phyloP scores from a whole-genome alignment of 37 sponge, comb jelly and placozoan genomes.

The Tethya wilhelma region DNA sequence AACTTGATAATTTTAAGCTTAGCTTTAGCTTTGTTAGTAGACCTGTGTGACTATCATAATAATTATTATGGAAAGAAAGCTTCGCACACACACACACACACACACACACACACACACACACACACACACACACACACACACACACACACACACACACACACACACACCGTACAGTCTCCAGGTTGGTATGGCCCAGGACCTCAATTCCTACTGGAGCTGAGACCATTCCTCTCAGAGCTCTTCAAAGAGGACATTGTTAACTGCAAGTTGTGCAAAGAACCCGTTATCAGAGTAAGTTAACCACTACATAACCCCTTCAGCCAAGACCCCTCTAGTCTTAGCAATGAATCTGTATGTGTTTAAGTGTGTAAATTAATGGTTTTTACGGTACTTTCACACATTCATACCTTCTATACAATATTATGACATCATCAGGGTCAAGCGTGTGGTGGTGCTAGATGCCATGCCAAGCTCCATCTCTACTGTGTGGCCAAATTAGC shows the following conservation, averaged over 20 bases:
- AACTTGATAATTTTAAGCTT: no score
- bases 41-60: no score
- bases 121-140: no score
- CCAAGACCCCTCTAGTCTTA: no score
- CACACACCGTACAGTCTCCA: no score
- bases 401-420: neutral
- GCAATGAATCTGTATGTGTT: neutral
- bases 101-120: no score
- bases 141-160: no score
- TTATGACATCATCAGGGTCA: slow-evolving; percentile 39
- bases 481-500: slow-evolving; percentile 29
- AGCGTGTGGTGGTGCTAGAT: slow-evolving; percentile 9
- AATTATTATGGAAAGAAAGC: neutral
- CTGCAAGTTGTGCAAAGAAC: slow-evolving; percentile 46
- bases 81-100: no score
- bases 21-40: no score
- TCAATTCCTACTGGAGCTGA: slow-evolving; percentile 61
- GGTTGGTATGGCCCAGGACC: slow-evolving; percentile 62
- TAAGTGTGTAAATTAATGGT: neutral
- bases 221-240: slow-evolving; percentile 58
- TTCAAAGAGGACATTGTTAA: slow-evolving; percentile 30
- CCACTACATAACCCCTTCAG: neutral
- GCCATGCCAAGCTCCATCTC: slow-evolving; percentile 22
- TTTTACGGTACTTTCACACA: neutral
- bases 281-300: slow-evolving; percentile 42